phyloP scores from a whole-genome alignment of 2,888 invertebrate genomes.

The Synergus umbraculus region DNA sequence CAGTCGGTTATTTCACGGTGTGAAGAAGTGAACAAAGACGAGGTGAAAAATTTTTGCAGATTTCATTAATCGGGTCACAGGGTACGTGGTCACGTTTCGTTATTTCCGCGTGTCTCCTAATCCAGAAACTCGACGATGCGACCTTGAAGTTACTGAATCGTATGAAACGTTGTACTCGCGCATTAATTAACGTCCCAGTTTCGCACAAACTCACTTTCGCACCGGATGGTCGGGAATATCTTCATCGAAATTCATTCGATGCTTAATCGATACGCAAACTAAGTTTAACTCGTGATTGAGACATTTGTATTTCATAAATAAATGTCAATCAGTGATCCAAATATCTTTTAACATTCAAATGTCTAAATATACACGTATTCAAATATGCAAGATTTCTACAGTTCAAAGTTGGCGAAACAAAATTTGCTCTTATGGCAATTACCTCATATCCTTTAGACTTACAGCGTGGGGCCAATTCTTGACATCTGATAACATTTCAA shows the following conservation, averaged over 20 bases:
- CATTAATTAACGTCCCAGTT: conserved; percentile 30
- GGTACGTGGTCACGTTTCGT: conserved; percentile 22
- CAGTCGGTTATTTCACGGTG: not conserved
- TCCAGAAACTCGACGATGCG: conserved; percentile 14
- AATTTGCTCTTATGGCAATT: no score
- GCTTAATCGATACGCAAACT: not conserved
- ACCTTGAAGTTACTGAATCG: conserved; percentile 25
- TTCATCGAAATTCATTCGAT: not conserved
- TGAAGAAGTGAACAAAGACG: not conserved
- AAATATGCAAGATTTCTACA: no score
- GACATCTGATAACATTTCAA: no score
- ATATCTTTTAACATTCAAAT: no score
- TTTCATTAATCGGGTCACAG: conserved; percentile 19
- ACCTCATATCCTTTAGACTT: no score
- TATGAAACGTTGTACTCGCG: conserved; percentile 23
- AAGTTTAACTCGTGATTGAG: not conserved
- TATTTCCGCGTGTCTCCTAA: conserved; percentile 33
- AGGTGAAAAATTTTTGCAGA: not conserved
- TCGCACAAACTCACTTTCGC: conserved; percentile 18
- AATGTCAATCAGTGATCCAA: no score
- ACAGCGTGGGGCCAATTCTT: no score
- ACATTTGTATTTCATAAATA: not conserved
- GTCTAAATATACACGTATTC: no score
- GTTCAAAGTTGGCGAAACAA: no score
- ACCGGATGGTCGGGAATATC: conserved; percentile 1